These are phyloP conservation scores for Mizuhopecten yessoensis DNA, from an alignment of 1,140 invertebrate species.

Conservation along the genomic window DNA sequence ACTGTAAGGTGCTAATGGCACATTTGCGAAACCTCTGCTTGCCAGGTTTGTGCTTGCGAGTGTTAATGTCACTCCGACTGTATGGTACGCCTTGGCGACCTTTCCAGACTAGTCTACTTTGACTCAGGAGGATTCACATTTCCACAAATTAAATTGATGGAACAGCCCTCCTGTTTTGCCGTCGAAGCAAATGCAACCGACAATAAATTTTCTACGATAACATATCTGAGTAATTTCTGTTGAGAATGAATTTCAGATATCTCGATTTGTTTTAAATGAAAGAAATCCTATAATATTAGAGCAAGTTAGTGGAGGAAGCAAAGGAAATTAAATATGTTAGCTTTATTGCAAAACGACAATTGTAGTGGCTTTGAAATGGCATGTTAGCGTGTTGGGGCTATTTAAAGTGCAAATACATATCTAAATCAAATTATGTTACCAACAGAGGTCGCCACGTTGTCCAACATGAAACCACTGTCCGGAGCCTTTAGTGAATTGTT, in stretches of 20 bases:
- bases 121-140: conserved; percentile 25
- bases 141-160: conserved; percentile 26
- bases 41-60: not conserved
- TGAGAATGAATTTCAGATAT: conserved; percentile 11
- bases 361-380: not conserved
- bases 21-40: conserved; percentile 1
- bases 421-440: not conserved
- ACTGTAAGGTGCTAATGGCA: not conserved
- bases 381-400: not conserved
- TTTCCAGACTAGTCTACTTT: conserved; percentile 27
- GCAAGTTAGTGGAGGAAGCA: not conserved
- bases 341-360: not conserved
- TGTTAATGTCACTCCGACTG: not conserved
- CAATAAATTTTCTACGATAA: not conserved
- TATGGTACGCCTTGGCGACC: not conserved
- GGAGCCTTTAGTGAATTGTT: conserved; percentile 13
- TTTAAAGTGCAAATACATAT: conserved; percentile 20
- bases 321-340: not conserved
- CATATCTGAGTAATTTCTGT: not conserved
- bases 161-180: not conserved
- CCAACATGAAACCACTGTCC: not conserved
- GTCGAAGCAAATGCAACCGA: not conserved
- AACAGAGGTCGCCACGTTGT: not conserved
- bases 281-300: not conserved
- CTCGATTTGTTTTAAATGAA: conserved; percentile 29